Base-by-base conservation (phyloP, 2,888 invertebrate species). In the Arge pagana region DNA sequence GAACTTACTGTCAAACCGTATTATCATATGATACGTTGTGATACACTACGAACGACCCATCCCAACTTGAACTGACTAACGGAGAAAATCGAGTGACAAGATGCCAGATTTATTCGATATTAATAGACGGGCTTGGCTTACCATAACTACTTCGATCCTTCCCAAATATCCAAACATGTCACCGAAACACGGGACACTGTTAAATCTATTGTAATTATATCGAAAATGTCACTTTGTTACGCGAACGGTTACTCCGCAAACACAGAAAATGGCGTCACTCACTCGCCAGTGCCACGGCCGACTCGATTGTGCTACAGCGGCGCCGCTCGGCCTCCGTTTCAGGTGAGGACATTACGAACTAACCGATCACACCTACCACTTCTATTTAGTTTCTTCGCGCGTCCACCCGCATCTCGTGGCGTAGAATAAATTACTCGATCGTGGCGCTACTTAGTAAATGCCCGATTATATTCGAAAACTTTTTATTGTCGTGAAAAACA, bases 161-260 rank as follows among this genome's bases (percentile, higher is more conserved):
- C 52, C 58, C 63, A 64, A 63, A 62, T 65, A 64, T 68, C 59
- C 62, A 50, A 55, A 61, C 70, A 70, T 70, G 61, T 65, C 67
- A 63, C 63, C 55, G 53, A 55, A 42, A 33, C 50, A 43, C 42
- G 41, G 42, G 33, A 41, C 50, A 50, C 50, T 40, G 26, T 24
- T 26, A 11, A 26, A 50, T 24, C 10, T 11, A 18, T 15, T 6
- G 8, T 21, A 11, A 6, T 13, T 23, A 28, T 11, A 28, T 13
- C 26, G 13, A 52, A 39, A 24, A 48, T 28, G 43, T 52, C 48
- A 43, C 45, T 52, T 52, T 48, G 35, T 48, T 23, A 18, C 53
- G 48, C 53, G 16, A 48, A 56, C 57, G 31, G 54, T 57, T 56
- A 57, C 51, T 53, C 59, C 65, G 59, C 59, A 64, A 52, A 52